A percentile compares a stretch with the other conserved stretches of the same genome.
Conservation (phyloP, 2,113 vertebrate genomes). For the Microtus richardsoni region DNA sequence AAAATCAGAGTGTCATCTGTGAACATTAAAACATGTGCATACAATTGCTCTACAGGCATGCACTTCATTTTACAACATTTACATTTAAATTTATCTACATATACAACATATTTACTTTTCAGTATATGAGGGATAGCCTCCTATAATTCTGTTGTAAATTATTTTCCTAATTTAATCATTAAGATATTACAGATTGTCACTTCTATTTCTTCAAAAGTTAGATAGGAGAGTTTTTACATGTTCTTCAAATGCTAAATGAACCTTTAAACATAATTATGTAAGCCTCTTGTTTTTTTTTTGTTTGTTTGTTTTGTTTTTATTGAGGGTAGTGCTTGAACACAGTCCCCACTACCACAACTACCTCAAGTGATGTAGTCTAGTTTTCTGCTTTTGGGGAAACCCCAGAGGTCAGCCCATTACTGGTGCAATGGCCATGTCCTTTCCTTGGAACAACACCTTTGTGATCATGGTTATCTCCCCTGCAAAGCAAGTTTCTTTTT, state of each 20-base stretch:
- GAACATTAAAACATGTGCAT: background rate
- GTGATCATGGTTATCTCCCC: background rate
- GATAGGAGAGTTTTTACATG: background rate
- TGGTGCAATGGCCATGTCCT: background rate
- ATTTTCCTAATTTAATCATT: background rate
- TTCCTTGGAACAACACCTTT: background rate
- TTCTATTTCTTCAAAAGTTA: background rate
- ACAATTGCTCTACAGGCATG: background rate
- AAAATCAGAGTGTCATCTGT: background rate
- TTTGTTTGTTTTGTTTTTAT: background rate
- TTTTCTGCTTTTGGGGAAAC: background rate
- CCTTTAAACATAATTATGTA: background rate
- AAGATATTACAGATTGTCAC: background rate
- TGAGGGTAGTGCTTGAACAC: background rate
- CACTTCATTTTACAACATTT: background rate
- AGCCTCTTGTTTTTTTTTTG: background rate
- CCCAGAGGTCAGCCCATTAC: too few relatives aligned
- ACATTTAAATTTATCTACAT: too few relatives aligned
- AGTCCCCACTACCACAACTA: background rate
- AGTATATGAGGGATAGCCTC: background rate
- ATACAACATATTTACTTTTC: background rate
- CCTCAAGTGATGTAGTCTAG: background rate
- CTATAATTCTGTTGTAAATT: background rate
- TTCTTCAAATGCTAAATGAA: background rate
- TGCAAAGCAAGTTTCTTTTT: too few relatives aligned